A percentile compares a stretch with the other conserved stretches of the same genome.
These are phyloP conservation scores for Caenorhabditis uteleia DNA, from an alignment of 2,888 invertebrate species.

Conservation along the genomic window DNA sequence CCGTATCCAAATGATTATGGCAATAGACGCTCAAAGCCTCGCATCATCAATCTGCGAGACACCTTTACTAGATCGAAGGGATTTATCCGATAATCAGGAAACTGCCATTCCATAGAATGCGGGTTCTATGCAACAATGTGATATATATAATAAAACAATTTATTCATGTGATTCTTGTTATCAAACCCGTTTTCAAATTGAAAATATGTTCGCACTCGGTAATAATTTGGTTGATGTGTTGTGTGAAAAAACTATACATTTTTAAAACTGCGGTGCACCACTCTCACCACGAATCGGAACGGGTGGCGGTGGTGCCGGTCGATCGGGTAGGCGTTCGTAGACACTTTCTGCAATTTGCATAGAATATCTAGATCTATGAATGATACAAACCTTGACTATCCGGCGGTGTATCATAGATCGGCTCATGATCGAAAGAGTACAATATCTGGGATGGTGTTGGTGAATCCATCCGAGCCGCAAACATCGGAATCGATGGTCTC, in stretches of 20 bases:
- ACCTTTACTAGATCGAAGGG: conserved; percentile 12
- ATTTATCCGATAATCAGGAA: conserved; percentile 3
- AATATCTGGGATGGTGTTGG: conserved; percentile 60
- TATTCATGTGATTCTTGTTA: neutral
- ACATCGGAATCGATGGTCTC: conserved; percentile 46
- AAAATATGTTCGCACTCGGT: no score
- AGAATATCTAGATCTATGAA: neutral
- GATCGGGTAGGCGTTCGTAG: conserved; percentile 40
- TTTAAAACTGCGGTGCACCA: conserved; percentile 1
- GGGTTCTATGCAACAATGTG: neutral
- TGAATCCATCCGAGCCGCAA: conserved; percentile 35
- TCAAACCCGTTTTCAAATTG: neutral
- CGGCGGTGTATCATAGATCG: conserved; percentile 62
- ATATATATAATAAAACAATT: neutral
- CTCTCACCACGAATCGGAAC: conserved; percentile 38
- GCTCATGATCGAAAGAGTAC: conserved; percentile 65
- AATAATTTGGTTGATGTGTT: no score
- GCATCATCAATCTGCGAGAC: conserved; percentile 29
- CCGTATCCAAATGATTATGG: conserved; percentile 36
- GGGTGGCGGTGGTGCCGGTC: conserved; percentile 38
- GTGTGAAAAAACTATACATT: no score
- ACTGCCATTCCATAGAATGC: conserved; percentile 26
- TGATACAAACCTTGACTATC: conserved; percentile 12
- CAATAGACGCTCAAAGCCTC: conserved; percentile 44
- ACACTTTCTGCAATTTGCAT: conserved; percentile 25